phyloP scores from a whole-genome alignment of 1,140 invertebrate genomes.

The Campodea augens region DNA sequence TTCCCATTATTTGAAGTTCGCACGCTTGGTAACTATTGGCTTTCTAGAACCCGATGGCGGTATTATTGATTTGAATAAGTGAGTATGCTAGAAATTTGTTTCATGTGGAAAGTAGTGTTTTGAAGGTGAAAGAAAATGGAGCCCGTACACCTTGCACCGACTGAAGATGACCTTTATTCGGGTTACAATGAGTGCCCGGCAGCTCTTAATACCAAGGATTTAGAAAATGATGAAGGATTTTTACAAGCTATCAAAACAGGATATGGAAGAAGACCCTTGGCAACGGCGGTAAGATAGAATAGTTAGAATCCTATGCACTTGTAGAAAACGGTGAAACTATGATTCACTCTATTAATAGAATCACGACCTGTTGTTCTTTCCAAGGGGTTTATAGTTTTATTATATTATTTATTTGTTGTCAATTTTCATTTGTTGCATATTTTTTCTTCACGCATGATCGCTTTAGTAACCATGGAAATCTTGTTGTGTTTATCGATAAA shows the following conservation, averaged over 20 bases:
- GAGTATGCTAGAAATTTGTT: no score
- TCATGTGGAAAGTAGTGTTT: no score
- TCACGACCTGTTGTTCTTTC: constrained; percentile 13
- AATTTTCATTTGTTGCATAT: constrained; percentile 5
- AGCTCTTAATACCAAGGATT: constrained; percentile 37
- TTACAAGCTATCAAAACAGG: constrained; percentile 38
- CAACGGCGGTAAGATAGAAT: constrained; percentile 17
- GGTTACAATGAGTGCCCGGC: constrained; percentile 47
- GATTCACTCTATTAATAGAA: neutral
- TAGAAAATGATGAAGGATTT: constrained; percentile 42
- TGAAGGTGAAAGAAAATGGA: no score
- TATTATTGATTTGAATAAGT: no score
- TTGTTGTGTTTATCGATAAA: no score
- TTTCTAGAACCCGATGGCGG: no score
- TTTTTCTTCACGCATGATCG: constrained; percentile 3
- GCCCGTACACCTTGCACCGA: no score
- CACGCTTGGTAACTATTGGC: no score
- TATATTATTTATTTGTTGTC: constrained; percentile 1
- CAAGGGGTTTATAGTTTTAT: neutral
- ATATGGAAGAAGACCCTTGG: constrained; percentile 35
- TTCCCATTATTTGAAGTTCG: no score
- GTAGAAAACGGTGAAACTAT: no score
- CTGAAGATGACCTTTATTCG: constrained; percentile 40
- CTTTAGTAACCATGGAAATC: no score
- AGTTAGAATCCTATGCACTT: no score